Conservation (phyloP, 2,797 vertebrate genomes). For the Phrynocephalus guinanensis region DNA sequence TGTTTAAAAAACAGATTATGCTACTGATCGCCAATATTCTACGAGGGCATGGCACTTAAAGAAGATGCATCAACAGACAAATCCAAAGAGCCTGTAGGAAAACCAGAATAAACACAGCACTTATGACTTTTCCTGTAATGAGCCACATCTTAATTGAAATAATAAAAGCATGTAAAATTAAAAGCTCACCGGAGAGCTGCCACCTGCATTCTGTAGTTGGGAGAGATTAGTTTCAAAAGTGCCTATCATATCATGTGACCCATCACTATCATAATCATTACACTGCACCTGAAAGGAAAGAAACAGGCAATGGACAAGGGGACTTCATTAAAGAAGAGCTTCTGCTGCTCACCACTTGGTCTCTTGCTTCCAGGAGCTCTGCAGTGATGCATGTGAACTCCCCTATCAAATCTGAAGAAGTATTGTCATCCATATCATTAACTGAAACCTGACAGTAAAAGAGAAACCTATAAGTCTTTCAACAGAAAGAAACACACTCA, state of each 20-base stretch:
- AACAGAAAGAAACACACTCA: neutral
- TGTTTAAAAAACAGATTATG: no score
- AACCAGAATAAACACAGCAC: neutral
- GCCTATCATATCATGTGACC: constrained; percentile 93
- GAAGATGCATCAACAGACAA: neutral
- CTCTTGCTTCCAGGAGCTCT: constrained; percentile 65
- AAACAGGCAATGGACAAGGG: constrained; percentile 28
- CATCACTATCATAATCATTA: constrained; percentile 88
- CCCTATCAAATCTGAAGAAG: constrained; percentile 67
- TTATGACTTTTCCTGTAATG: neutral
- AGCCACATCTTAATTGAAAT: neutral
- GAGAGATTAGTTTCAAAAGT: constrained; percentile 85
- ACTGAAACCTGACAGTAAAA: constrained; percentile 70
- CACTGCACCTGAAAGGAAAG: constrained; percentile 85
- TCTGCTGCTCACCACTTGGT: constrained; percentile 58
- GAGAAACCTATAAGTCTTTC: constrained; percentile 45
- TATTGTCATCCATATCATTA: constrained; percentile 71
- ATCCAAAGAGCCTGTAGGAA: constrained; percentile 1
- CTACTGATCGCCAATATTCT: no score
- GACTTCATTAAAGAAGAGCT: neutral
- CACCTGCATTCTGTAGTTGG: constrained; percentile 82
- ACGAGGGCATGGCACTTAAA: no score
- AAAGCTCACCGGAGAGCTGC: constrained; percentile 81
- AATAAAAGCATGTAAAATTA: constrained; percentile 8
- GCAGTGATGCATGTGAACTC: constrained; percentile 57